A percentile compares a stretch with the other conserved stretches of the same genome.
Evolutionary conservation across 2,113 vertebrate genomes (phyloP).

Genomic region (Oreocharis arfaki): DNA sequence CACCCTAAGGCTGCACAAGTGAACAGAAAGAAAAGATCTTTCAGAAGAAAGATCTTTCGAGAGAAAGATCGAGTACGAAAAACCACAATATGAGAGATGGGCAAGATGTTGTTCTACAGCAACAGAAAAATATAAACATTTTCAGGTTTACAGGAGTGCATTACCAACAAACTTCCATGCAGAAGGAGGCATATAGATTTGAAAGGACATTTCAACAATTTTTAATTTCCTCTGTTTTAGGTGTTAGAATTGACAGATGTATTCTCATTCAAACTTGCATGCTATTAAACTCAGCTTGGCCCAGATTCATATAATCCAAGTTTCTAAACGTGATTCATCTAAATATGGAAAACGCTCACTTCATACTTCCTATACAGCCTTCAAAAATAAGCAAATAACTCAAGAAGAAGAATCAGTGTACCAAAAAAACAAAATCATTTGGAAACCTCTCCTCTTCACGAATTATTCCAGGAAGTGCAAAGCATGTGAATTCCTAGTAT

Average conservation of each 20-base stretch:
- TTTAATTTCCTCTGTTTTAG: slow-evolving; percentile 22
- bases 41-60: no score
- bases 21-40: no score
- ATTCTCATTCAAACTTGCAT: neutral
- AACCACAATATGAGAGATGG: neutral
- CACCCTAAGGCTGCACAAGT: neutral
- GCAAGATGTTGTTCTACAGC: neutral
- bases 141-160: accelerated
- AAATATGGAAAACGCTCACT: neutral
- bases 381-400: neutral
- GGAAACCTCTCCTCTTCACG: neutral
- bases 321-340: neutral
- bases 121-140: neutral
- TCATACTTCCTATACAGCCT: neutral
- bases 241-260: neutral
- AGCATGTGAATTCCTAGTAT: neutral
- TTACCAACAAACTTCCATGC: neutral
- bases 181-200: neutral
- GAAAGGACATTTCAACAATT: neutral
- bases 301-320: neutral
- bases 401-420: neutral
- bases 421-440: neutral
- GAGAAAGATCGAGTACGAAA: neutral
- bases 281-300: neutral
- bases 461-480: neutral